Evolutionary conservation across 2,113 vertebrate species (phyloP).

Genomic region (Amblyornis subalaris): DNA sequence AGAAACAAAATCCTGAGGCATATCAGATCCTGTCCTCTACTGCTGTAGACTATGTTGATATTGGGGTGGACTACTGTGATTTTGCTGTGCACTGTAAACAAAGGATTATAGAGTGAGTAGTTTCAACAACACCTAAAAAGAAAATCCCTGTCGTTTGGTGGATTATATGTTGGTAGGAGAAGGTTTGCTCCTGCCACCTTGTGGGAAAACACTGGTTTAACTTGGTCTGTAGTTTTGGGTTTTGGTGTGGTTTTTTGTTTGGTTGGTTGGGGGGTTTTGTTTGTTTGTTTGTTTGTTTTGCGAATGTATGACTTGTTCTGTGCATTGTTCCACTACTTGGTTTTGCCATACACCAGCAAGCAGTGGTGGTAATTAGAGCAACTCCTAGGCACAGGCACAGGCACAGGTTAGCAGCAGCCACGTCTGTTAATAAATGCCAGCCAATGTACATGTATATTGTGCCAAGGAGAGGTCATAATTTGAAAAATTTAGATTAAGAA

Average conservation of each 20-base stretch:
- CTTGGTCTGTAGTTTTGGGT: not conserved
- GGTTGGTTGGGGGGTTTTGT: no score
- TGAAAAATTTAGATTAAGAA: not conserved
- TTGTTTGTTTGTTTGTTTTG: no score
- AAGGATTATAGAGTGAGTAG: constrained; percentile 86
- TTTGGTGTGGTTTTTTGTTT: not conserved
- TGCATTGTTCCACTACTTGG: not conserved
- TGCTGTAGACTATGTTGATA: constrained; percentile 85
- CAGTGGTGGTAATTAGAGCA: not conserved
- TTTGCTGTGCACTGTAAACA: constrained; percentile 91
- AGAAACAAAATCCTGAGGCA: constrained; percentile 80
- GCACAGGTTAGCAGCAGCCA: not conserved
- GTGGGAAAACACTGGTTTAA: not conserved
- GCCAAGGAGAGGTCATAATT: not conserved
- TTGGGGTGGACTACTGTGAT: constrained; percentile 88
- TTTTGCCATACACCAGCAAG: not conserved
- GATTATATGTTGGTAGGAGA: not conserved
- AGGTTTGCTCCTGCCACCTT: constrained; percentile 53
- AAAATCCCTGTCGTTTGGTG: not conserved
- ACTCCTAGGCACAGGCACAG: not conserved
- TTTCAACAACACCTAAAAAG: not conserved
- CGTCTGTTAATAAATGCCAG: not conserved
- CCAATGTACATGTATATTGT: fast-evolving
- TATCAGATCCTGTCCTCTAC: constrained; percentile 81
- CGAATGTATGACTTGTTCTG: not conserved